phyloP scores from a whole-genome alignment of 1,140 invertebrate species.

The Anoplophora glabripennis region DNA sequence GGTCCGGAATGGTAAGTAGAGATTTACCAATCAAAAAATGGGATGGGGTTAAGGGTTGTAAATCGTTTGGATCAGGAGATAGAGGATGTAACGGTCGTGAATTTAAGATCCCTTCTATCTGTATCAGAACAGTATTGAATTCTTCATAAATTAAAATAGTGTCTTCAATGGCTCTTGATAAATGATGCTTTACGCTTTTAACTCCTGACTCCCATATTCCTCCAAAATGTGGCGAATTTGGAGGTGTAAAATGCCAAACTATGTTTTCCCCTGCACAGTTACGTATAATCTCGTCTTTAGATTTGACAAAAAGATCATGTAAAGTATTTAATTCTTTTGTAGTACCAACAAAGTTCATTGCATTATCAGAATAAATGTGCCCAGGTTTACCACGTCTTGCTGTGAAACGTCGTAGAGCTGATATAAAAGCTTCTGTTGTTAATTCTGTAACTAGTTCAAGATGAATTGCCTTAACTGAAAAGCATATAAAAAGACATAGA shows the following conservation, averaged over 20 bases:
- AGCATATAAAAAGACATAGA: slow-evolving; percentile 26
- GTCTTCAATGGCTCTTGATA: slow-evolving; percentile 35
- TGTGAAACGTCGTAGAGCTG: slow-evolving; percentile 33
- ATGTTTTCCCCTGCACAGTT: slow-evolving; percentile 44
- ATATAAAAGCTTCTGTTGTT: slow-evolving; percentile 31
- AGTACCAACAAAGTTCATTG: slow-evolving; percentile 30
- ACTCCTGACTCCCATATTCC: slow-evolving; percentile 29
- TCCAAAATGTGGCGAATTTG: slow-evolving; percentile 28
- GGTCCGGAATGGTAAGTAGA: slow-evolving; percentile 28
- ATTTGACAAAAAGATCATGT: not conserved
- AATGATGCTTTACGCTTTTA: slow-evolving; percentile 33
- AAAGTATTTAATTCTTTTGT: slow-evolving; percentile 35
- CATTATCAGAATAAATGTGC: slow-evolving; percentile 39
- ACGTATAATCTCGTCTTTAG: slow-evolving; percentile 41
- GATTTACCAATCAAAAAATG: slow-evolving; percentile 46
- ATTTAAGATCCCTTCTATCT: slow-evolving; percentile 40
- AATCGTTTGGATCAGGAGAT: slow-evolving; percentile 35
- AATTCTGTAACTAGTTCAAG: slow-evolving; percentile 36
- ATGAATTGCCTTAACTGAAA: slow-evolving; percentile 31
- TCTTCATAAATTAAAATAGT: slow-evolving; percentile 25
- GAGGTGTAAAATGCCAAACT: slow-evolving; percentile 26
- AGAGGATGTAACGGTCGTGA: slow-evolving; percentile 39
- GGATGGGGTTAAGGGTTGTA: slow-evolving; percentile 36
- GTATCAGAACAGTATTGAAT: slow-evolving; percentile 29
- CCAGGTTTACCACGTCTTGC: slow-evolving; percentile 22